Conservation (phyloP, 2,113 vertebrate species). For the Terrapene triunguis region DNA sequence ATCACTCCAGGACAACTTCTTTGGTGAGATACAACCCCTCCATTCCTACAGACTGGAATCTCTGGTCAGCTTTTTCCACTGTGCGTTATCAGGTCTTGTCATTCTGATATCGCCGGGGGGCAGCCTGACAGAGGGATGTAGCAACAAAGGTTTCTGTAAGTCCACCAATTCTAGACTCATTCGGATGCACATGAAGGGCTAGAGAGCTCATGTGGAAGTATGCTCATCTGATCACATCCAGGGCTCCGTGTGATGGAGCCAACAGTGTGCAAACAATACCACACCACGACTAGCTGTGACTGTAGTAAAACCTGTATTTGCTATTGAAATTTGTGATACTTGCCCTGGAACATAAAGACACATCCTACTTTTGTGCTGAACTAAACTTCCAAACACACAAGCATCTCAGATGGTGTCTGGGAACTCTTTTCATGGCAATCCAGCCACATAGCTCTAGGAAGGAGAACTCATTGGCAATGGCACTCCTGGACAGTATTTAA, state of each 20-base stretch:
- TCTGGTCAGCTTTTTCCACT: rapidly evolving
- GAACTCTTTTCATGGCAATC: neutral
- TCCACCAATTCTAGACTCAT: no score
- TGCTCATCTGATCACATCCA: neutral
- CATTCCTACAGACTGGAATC: neutral
- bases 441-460: neutral
- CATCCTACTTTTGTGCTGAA: neutral
- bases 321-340: neutral
- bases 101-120: no score
- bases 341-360: neutral
- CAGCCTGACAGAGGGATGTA: no score
- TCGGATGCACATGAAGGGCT: neutral
- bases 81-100: neutral
- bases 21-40: neutral
- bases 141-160: no score
- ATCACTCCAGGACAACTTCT: neutral
- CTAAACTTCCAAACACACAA: neutral
- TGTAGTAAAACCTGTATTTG: neutral
- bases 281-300: neutral
- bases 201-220: neutral
- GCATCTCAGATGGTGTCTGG: neutral
- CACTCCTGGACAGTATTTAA: neutral
- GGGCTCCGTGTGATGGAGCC: neutral
- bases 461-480: neutral
- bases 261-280: neutral